Base-by-base conservation (phyloP, 2,113 vertebrate species). In the Xerus inauris region DNA sequence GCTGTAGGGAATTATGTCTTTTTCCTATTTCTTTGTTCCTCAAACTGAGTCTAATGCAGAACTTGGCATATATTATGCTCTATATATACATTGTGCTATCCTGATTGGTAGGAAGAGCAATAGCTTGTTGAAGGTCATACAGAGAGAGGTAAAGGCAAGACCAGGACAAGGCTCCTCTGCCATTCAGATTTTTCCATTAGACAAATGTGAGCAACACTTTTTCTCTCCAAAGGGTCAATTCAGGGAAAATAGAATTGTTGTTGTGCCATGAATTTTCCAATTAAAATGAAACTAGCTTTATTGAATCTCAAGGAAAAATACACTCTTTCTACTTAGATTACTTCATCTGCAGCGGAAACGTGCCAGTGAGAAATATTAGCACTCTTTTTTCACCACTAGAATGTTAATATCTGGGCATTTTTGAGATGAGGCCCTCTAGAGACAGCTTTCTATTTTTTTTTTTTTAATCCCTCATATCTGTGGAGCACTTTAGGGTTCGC, bases 221-320 rank as follows among this genome's bases (percentile, higher is more conserved):
- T 73, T 45, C 42, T 47, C 3, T 4, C 24, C 40, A 71, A 87
- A 94, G 49, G 72, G 88, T 96, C 85, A 97, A 77, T 94, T 97
- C 40, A 75, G 72, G 85, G 67, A 89, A 93, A 97, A 84, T 64
- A 80, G 65, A 93, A 84, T 30, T 73, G 17, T 94, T 81, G 87
- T 77, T 82, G 42, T 82, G 51, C 47, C 57, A 85, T 84, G 85
- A 32, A 65, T 80, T 87, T 94, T 83, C 69, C 71, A 97, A 95
- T 96, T 96, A 96, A 97, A 96, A 90, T 92, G 81, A 95, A 96
- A 90, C 85, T 88, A 65, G 65, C 71, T 90, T 89, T 97, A 84
- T 64, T 90, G 94, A 92, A 28, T 82, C 57, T 94, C 64, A 94
- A 67, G 83, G 75, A 92, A 95, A 95, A 93, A 71, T 91, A 92